Conservation (phyloP, 2,888 invertebrate genomes). For the Nematopogon swammerdamellus region DNA sequence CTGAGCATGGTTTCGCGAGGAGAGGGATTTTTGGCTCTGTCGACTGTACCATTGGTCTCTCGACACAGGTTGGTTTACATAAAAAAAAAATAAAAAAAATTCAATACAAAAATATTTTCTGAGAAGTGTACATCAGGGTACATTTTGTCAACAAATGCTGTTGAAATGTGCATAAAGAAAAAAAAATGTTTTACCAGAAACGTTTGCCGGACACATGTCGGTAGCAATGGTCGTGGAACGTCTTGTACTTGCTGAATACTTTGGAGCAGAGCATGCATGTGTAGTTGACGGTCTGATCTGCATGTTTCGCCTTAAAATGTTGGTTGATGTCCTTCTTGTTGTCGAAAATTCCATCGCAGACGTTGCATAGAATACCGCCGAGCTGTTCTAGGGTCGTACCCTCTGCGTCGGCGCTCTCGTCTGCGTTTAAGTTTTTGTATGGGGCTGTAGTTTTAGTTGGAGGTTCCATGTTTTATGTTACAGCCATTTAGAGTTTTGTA, state of each 20-base stretch:
- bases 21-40: too few species aligned
- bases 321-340: slow-evolving; percentile 48
- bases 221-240: slow-evolving; percentile 55
- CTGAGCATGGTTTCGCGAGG: too few species aligned
- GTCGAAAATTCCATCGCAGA: slow-evolving; percentile 49
- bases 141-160: background rate
- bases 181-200: slow-evolving; percentile 22
- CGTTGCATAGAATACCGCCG: slow-evolving; percentile 56
- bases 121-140: background rate
- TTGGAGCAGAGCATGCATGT: slow-evolving; percentile 57
- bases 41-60: too few species aligned
- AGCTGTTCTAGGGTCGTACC: slow-evolving; percentile 37
- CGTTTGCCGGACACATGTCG: slow-evolving; percentile 42
- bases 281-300: slow-evolving; percentile 34
- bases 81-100: too few species aligned
- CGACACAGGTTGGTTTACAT: too few species aligned
- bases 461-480: background rate
- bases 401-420: slow-evolving; percentile 15
- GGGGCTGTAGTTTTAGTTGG: background rate
- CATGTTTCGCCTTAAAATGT: slow-evolving; percentile 46
- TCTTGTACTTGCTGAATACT: slow-evolving; percentile 47
- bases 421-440: background rate
- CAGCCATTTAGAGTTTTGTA: background rate
- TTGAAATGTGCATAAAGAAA: too few species aligned
- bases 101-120: background rate